These are phyloP conservation scores for Alca torda DNA, from an alignment of 2,797 vertebrate genomes.

Conservation along the genomic window DNA sequence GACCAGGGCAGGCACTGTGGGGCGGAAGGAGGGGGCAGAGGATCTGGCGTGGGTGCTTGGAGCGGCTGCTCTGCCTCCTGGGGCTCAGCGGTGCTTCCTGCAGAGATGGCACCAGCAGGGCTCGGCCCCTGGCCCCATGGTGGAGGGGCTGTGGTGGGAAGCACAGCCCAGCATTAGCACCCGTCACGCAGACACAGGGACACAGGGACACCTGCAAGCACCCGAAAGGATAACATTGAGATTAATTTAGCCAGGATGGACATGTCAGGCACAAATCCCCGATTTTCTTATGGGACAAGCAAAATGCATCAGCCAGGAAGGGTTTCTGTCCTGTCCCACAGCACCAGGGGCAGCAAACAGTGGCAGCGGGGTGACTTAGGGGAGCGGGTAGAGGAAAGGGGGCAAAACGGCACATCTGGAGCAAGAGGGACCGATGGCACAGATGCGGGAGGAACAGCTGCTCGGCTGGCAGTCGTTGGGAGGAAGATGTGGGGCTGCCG, in stretches of 20 bases:
- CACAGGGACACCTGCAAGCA: neutral
- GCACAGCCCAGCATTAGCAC: neutral
- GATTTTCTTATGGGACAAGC: neutral
- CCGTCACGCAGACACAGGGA: neutral
- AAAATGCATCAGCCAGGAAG: neutral
- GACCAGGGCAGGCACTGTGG: accelerated
- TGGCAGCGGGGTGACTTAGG: accelerated
- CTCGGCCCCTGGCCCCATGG: neutral
- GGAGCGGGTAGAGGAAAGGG: accelerated
- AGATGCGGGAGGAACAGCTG: neutral
- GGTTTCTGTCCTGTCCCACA: neutral
- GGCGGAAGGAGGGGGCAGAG: neutral
- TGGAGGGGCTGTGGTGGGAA: neutral
- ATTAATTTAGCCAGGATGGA: neutral
- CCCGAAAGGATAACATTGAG: neutral
- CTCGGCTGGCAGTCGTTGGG: neutral
- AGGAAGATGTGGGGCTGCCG: neutral
- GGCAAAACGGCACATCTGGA: neutral
- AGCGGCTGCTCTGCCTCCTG: accelerated
- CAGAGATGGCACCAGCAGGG: neutral
- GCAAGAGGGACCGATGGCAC: neutral
- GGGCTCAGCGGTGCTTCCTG: neutral
- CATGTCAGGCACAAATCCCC: neutral
- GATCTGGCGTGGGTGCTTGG: neutral
- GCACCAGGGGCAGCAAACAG: neutral